Evolutionary conservation across 30 jellyfish, hydroid and myxozoan genomes (phyloP).

Genomic region (Catostylus mosaicus): DNA sequence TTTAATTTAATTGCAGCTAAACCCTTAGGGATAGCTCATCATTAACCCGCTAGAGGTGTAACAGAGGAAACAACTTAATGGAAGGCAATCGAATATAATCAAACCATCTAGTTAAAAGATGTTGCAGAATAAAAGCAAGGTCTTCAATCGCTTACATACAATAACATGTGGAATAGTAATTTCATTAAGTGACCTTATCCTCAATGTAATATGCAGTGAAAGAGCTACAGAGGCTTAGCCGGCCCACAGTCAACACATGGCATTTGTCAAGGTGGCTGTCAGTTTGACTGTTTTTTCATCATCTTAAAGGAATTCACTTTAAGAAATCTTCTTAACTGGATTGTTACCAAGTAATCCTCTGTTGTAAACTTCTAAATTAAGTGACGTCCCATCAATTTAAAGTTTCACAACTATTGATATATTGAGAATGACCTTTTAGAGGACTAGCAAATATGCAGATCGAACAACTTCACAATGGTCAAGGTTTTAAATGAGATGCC

Average conservation of each 20-base stretch:
- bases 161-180: neutral
- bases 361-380: neutral
- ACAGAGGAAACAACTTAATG: no score
- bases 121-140: no score
- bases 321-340: constrained; percentile 23
- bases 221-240: neutral
- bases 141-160: neutral
- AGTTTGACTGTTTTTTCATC: neutral
- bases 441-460: no score
- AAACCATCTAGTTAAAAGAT: no score
- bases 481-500: no score
- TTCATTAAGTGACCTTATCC: neutral
- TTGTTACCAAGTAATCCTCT: neutral
- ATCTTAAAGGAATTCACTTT: neutral
- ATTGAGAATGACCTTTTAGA: no score
- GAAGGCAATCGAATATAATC: no score
- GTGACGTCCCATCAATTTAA: neutral
- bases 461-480: no score
- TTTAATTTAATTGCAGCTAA: no score
- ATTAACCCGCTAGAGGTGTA: no score
- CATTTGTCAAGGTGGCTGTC: constrained; percentile 13
- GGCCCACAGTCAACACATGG: constrained; percentile 21
- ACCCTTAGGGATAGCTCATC: no score
- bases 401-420: no score
- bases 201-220: neutral